Evolutionary conservation across 2,113 vertebrate genomes (phyloP).

Genomic region (Amblyornis subalaris): DNA sequence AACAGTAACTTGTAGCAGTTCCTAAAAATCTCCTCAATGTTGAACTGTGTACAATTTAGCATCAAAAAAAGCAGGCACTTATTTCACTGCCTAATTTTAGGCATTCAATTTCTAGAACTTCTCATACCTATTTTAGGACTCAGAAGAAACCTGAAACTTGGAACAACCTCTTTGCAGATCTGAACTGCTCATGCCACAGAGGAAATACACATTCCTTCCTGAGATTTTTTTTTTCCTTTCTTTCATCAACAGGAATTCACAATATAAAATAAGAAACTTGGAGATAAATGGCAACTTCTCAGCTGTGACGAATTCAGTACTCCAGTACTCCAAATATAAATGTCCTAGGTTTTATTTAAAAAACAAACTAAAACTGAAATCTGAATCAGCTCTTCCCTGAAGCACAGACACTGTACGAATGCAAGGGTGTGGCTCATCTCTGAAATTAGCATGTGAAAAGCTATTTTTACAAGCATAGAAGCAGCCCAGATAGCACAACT

Average conservation of each 20-base stretch:
- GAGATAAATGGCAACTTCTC: not conserved
- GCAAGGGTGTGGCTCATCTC: conserved; percentile 12
- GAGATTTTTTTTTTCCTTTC: not conserved
- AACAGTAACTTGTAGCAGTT: not conserved
- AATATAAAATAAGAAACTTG: conserved; percentile 25
- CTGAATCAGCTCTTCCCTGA: not conserved
- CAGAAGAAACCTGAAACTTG: conserved; percentile 29
- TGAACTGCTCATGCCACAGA: not conserved
- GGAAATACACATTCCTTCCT: not conserved
- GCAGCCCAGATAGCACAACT: not conserved
- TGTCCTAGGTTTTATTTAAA: not conserved
- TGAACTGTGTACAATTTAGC: not conserved
- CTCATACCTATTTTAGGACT: conserved; percentile 27
- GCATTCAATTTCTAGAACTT: conserved; percentile 7
- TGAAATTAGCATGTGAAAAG: conserved; percentile 47
- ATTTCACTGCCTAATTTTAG: conserved; percentile 46
- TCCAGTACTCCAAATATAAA: conserved; percentile 20
- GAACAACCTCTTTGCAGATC: not conserved
- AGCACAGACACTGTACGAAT: not conserved
- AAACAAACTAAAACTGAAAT: not conserved
- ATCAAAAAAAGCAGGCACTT: conserved; percentile 14
- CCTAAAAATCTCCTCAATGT: not conserved
- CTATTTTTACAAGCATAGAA: conserved; percentile 28
- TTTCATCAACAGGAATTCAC: conserved; percentile 1
- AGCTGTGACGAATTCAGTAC: not conserved